Base-by-base conservation (phyloP, 2,797 vertebrate species). In the Sardinella longiceps region DNA sequence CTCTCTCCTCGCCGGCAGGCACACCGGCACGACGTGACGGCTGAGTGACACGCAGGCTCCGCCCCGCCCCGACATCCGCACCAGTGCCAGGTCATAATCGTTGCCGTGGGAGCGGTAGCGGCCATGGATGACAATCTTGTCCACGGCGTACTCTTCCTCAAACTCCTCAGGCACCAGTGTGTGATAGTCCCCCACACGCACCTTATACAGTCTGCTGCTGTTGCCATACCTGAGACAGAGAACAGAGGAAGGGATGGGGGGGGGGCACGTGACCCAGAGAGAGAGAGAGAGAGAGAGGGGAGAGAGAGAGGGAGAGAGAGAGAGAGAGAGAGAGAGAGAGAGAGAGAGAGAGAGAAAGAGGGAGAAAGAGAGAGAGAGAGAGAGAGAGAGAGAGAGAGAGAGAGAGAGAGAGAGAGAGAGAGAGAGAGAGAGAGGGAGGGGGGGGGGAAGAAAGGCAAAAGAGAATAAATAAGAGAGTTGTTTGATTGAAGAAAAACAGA, bases 111-210 rank as follows among this genome's bases (percentile, higher is more conserved):
- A 92, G 43, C 88, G 93, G 91, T 99, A 99, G 28, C 93, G 94
- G 0, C 91, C 95, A 86, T 99, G 98, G 58, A 95, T 91, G 84
- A 98, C 87, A 0, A 99, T 97, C 89, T 95, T 92, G 80, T 97
- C 95, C 0, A 99, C 94, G 1, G 92, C 95, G 0, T 98, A 94
- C 88, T 99, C 98, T 84, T 97, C 96, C 87, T 99, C 98, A 0
- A 96, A 96, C 85, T 99, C 98, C 89, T 99, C 98, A 0, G 96
- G 97, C 84, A 99, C 98, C 84, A 99, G 94, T 0, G 97, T 96
- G 88, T 99, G 98, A 81, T 99, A 97, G 93, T 99, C 98, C 0
- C 98, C 98, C 1, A 99, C 94, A 63, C 98, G 94, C 7, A 99
- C 94, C 37, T 96, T 96, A 0, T 99, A 99, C 88, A 90, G 96